These are phyloP conservation scores for Patagioenas fasciata DNA, from an alignment of 2,113 vertebrate species.

Conservation along the genomic window DNA sequence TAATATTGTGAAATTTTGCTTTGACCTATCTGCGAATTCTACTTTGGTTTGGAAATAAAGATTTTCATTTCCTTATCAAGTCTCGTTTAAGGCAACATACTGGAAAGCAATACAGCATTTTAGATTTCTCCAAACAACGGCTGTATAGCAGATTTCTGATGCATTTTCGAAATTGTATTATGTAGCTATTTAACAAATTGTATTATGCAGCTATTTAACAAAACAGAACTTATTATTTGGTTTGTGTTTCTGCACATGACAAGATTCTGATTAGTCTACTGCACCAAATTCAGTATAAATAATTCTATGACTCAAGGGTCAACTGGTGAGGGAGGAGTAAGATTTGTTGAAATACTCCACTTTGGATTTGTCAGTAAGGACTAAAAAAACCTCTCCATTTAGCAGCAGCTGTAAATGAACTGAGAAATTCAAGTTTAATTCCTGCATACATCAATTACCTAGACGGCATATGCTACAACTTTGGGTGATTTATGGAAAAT, in stretches of 20 bases:
- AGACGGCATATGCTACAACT: background rate
- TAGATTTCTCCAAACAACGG: background rate
- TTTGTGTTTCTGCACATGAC: constrained; percentile 66
- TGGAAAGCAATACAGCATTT: background rate
- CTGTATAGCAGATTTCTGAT: background rate
- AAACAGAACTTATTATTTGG: background rate
- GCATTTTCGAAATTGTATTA: background rate
- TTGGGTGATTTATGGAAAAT: background rate
- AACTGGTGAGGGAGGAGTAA: background rate
- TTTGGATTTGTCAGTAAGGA: background rate
- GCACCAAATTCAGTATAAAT: background rate
- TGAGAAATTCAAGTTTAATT: background rate
- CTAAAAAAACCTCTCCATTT: background rate
- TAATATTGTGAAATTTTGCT: background rate
- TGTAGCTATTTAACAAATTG: background rate
- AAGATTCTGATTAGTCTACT: background rate
- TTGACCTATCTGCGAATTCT: background rate
- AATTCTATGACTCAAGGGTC: background rate
- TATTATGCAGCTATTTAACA: background rate
- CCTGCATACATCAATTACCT: background rate
- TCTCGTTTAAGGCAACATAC: background rate
- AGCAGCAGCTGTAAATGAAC: background rate
- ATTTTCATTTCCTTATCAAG: background rate
- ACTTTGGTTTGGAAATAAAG: background rate
- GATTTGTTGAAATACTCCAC: background rate